phyloP scores from a whole-genome alignment of 2,888 invertebrate species.

The Agonopterix arenella region DNA sequence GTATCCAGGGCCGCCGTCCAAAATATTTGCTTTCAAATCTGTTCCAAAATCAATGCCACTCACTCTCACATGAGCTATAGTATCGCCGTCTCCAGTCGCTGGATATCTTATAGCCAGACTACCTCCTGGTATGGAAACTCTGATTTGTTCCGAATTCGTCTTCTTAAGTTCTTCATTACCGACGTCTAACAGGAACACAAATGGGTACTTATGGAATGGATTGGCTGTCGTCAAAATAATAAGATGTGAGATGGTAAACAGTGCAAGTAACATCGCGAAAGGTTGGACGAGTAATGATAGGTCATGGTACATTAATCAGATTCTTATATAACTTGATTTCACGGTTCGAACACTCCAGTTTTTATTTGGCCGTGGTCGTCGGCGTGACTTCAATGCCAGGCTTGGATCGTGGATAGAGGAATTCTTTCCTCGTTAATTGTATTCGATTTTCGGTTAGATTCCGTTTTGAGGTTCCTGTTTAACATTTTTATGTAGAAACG shows the following conservation, averaged over 20 bases:
- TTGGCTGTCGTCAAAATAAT: slow-evolving; percentile 33
- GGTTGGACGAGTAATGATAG: slow-evolving; percentile 31
- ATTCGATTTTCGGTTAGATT: too few relatives aligned
- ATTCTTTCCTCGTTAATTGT: too few relatives aligned
- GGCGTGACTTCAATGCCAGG: slow-evolving; percentile 54
- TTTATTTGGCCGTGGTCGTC: slow-evolving; percentile 50
- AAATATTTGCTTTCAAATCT: slow-evolving; percentile 57
- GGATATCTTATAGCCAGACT: slow-evolving; percentile 61
- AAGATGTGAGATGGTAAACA: slow-evolving; percentile 27
- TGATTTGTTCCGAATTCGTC: slow-evolving; percentile 55
- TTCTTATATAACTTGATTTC: slow-evolving; percentile 62
- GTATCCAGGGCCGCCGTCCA: slow-evolving; percentile 66
- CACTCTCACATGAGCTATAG: slow-evolving; percentile 59
- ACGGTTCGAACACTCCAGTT: slow-evolving; percentile 52
- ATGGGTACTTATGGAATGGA: slow-evolving; percentile 64
- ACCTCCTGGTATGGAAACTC: slow-evolving; percentile 59
- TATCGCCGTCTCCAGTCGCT: slow-evolving; percentile 48
- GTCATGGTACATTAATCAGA: slow-evolving; percentile 51
- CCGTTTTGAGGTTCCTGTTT: too few relatives aligned
- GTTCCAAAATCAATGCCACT: slow-evolving; percentile 65
- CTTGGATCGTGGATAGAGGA: too few relatives aligned
- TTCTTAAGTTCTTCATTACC: slow-evolving; percentile 67
- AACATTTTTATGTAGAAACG: background rate
- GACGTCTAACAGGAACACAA: slow-evolving; percentile 58
- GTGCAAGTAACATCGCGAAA: slow-evolving; percentile 43